A percentile compares a stretch with the other conserved stretches of the same genome.
phyloP scores from a whole-genome alignment of 2,113 vertebrate species.

The Sigmodon hispidus region DNA sequence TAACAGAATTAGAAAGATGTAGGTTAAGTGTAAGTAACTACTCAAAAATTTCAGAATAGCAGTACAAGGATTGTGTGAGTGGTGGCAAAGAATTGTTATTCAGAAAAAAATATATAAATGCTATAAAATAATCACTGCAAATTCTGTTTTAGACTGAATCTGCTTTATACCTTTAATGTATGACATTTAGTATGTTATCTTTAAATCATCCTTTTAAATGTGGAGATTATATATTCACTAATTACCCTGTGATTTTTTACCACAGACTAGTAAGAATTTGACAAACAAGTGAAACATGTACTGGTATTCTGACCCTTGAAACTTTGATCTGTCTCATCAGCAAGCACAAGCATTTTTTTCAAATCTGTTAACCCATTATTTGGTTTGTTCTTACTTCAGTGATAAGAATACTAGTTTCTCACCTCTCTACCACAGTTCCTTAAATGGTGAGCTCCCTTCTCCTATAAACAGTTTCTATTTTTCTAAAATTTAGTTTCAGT shows the following conservation, averaged over 20 bases:
- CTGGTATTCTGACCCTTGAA: background rate
- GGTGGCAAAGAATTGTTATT: fast-evolving
- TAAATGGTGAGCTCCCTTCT: background rate
- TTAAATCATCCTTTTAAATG: background rate
- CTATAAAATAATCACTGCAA: background rate
- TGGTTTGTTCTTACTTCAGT: background rate
- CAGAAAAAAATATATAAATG: background rate
- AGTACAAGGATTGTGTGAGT: background rate
- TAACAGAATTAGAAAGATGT: background rate
- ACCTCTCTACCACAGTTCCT: background rate
- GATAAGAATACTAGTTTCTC: background rate
- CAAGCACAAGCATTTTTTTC: background rate
- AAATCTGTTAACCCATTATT: background rate
- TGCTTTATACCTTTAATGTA: background rate
- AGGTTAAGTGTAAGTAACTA: background rate
- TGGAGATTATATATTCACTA: background rate
- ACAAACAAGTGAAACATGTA: background rate
- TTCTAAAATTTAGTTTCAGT: background rate
- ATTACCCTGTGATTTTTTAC: background rate
- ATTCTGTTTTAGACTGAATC: background rate
- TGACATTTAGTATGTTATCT: background rate
- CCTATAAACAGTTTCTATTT: background rate
- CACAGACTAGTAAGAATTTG: background rate
- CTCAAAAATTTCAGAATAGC: background rate
- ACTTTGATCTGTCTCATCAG: background rate